Evolutionary conservation across 2,888 invertebrate species (phyloP).

Genomic region (Protophormia terraenovae): DNA sequence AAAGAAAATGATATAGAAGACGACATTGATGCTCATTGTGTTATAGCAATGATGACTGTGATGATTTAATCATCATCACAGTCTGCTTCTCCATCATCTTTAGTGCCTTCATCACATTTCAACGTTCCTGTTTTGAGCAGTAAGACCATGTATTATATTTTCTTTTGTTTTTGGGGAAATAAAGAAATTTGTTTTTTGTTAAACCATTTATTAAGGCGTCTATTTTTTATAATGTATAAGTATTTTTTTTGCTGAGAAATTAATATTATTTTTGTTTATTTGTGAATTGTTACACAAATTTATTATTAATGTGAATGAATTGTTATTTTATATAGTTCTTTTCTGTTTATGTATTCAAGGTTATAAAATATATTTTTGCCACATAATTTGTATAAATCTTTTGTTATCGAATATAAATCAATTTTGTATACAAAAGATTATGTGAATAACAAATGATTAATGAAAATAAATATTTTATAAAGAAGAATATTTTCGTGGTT

Average conservation of each 20-base stretch:
- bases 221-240: not conserved
- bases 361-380: not conserved
- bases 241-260: not conserved
- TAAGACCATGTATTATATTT: not conserved
- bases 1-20: not conserved
- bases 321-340: not conserved
- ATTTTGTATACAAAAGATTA: not conserved
- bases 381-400: not conserved
- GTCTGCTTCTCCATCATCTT: not conserved
- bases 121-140: not conserved
- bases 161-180: slow-evolving; percentile 5
- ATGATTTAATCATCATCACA: slow-evolving; percentile 13
- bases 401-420: not conserved
- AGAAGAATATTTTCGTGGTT: too few relatives aligned
- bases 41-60: not conserved
- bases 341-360: not conserved
- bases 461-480: too few relatives aligned
- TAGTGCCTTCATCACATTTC: not conserved
- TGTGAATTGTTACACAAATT: too few relatives aligned
- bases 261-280: not conserved
- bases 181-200: slow-evolving; percentile 22
- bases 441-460: not conserved
- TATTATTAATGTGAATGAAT: not conserved
- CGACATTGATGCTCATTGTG: slow-evolving; percentile 15
- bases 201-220: slow-evolving; percentile 9